Evolutionary conservation across 2,113 vertebrate genomes (phyloP).

Genomic region (Carollia perspicillata): DNA sequence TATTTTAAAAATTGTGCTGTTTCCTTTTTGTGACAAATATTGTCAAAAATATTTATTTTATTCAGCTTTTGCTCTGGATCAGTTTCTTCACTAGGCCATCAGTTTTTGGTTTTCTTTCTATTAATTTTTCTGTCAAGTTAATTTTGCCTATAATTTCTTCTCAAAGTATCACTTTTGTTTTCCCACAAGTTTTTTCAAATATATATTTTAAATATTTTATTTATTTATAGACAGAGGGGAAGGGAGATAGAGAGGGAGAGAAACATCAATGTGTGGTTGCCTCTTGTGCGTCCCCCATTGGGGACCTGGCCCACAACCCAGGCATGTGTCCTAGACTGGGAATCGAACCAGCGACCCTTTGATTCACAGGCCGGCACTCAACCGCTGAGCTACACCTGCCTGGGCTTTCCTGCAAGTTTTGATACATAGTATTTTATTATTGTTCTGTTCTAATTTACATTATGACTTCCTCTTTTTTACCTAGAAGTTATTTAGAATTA

Average conservation of each 20-base stretch:
- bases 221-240: too few relatives aligned
- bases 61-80: neutral
- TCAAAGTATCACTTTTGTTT: neutral
- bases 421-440: neutral
- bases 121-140: neutral
- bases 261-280: too few relatives aligned
- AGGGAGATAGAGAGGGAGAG: too few relatives aligned
- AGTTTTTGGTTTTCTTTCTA: neutral
- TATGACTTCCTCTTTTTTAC: neutral
- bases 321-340: too few relatives aligned
- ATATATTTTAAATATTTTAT: too few relatives aligned
- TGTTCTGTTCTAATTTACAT: neutral
- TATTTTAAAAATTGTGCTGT: neutral
- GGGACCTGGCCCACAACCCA: too few relatives aligned
- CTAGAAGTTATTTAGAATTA: neutral
- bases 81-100: neutral
- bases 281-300: too few relatives aligned
- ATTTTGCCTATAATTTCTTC: neutral
- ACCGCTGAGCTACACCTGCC: too few relatives aligned
- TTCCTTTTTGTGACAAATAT: neutral
- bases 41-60: neutral
- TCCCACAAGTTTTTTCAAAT: neutral
- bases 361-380: too few relatives aligned
- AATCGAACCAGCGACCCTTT: too few relatives aligned
- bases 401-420: neutral